phyloP scores from a whole-genome alignment of 2,113 vertebrate species.

The Petaurus breviceps region DNA sequence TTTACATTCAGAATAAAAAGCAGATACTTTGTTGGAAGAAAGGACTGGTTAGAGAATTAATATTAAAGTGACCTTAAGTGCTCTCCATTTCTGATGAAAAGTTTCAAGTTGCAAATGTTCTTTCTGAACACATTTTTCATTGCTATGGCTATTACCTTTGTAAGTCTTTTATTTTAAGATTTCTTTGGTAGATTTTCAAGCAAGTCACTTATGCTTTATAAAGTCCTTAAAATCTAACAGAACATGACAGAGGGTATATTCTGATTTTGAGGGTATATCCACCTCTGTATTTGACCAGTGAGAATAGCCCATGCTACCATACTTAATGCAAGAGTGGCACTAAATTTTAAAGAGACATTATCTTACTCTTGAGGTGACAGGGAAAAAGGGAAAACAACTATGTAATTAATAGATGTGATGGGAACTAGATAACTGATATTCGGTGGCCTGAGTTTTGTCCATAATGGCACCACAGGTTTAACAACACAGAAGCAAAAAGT shows the following conservation, averaged over 20 bases:
- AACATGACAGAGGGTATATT: constrained; percentile 5
- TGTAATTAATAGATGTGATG: not conserved
- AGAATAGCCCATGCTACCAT: constrained; percentile 15
- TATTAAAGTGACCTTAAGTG: constrained; percentile 73
- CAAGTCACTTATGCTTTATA: constrained; percentile 34
- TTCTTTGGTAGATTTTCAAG: constrained; percentile 41
- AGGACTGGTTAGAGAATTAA: constrained; percentile 64
- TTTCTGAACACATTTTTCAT: constrained; percentile 60
- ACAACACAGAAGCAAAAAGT: not conserved
- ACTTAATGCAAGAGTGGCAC: constrained; percentile 59
- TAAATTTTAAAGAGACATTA: constrained; percentile 50
- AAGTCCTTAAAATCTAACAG: constrained; percentile 8
- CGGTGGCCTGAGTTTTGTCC: not conserved
- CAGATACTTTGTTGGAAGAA: constrained; percentile 73
- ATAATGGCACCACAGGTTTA: not conserved
- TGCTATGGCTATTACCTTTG: constrained; percentile 28
- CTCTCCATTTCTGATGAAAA: constrained; percentile 68
- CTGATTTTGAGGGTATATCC: not conserved
- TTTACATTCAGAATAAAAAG: constrained; percentile 62
- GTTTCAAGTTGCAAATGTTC: constrained; percentile 66
- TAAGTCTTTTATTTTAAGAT: constrained; percentile 57
- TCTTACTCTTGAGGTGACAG: constrained; percentile 45
- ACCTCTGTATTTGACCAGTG: constrained; percentile 7
- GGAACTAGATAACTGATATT: not conserved
- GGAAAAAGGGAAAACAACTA: constrained; percentile 45